Evolutionary conservation across 2,113 vertebrate genomes (phyloP).

Genomic region (Paracanthobrama guichenoti): DNA sequence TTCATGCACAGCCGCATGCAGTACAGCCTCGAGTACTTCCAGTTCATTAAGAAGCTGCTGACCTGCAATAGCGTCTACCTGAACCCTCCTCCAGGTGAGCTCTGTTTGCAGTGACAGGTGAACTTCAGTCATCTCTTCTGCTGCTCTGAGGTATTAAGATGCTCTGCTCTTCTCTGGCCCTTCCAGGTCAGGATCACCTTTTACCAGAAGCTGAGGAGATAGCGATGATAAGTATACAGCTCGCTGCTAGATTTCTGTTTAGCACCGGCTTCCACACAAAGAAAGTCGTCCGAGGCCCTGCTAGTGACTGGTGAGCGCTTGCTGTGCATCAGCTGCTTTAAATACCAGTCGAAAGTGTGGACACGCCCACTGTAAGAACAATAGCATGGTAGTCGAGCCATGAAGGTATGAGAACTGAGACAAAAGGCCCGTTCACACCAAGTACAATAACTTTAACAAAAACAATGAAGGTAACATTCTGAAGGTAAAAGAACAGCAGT

Average conservation of each 20-base stretch:
- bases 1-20: slow-evolving; percentile 99
- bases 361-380: no score
- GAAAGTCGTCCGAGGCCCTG: slow-evolving; percentile 95
- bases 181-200: slow-evolving; percentile 94
- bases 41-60: slow-evolving; percentile 98
- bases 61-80: slow-evolving; percentile 98
- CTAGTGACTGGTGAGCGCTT: slow-evolving; percentile 91
- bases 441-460: no score
- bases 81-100: slow-evolving; percentile 93
- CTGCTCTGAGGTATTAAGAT: not conserved
- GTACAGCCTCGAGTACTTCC: slow-evolving; percentile 99
- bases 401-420: no score
- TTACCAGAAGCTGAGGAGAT: slow-evolving; percentile 98
- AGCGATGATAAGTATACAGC: slow-evolving; percentile 98
- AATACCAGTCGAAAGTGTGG: no score
- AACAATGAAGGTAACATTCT: no score
- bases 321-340: not conserved
- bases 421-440: no score
- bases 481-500: no score
- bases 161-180: not conserved
- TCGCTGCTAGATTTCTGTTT: slow-evolving; percentile 97
- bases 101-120: not conserved
- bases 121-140: not conserved
- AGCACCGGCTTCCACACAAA: slow-evolving; percentile 99
- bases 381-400: not conserved